Evolutionary conservation across 2,888 invertebrate genomes (phyloP), one percentile per base, ranked within the genome.

Genomic region (Agonopterix subpropinquella): DNA sequence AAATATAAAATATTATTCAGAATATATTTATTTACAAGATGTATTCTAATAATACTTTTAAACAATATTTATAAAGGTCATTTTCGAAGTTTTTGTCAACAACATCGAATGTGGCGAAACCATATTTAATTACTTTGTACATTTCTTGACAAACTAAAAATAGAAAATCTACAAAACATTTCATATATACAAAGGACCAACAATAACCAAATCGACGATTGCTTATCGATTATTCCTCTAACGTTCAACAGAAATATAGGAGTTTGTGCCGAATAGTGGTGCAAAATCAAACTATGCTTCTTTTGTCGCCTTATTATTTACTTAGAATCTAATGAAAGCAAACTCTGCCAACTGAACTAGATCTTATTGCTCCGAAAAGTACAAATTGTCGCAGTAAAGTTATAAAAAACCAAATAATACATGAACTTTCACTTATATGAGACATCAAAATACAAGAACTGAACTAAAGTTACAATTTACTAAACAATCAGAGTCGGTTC

Each of bases 11-110:
- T 49, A 48, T 48, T 52, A 78, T 73, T 77, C 67, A 71, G 73
- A 74, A 80, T 79, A 80, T 78, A 77, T 77, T 75, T 87, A 87
- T 84, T 62, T 84, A 84, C 85, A 86, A 59, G 74, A 11, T 13
- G 13, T 86, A 83, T 75, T 76, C 86, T 87, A 87, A 80, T 86
- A 87, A 87, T 86, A 87, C 86, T 86, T 85, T 83, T 76, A 85
- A 86, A 85, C 80, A 83, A 85, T 85, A 86, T 85, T 83, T 85
- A 87, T 85, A 86, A 73, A 70, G 70, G 74, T 77, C 59, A 62
- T 70, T 64, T 35, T 70, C 72, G 68, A 73, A 63, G 64, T 70
- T 68, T 70, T 59, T 52, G 60, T 70, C 59, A 65, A 72, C 69
- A 73, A 70, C 75, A 73, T 71, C 69, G 77, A 77, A 70, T 65